Evolutionary conservation across 2,888 invertebrate species (phyloP).

Genomic region (Dolichopus griseipennis): DNA sequence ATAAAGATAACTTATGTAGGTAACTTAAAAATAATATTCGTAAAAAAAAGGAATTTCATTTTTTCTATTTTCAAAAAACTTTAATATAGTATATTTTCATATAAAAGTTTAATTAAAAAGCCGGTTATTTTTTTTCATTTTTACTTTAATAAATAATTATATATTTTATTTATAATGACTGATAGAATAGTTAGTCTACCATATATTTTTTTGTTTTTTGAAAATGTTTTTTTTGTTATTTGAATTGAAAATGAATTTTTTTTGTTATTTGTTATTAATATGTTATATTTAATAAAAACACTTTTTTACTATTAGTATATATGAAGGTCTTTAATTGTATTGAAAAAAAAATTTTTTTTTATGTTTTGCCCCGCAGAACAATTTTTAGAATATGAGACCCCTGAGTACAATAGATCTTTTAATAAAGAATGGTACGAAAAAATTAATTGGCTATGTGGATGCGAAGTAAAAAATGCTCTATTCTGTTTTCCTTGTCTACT

Average conservation of each 20-base stretch:
- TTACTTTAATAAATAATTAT: conserved; percentile 7
- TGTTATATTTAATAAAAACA: conserved; percentile 8
- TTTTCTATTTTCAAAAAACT: conserved; percentile 5
- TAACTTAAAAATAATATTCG: conserved; percentile 7
- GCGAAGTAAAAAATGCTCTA: too few species aligned
- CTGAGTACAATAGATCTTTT: not conserved
- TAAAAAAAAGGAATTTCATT: conserved; percentile 7
- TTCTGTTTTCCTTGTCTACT: too few species aligned
- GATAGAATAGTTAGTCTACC: conserved; percentile 7
- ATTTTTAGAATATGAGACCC: conserved; percentile 9
- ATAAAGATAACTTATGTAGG: too few species aligned
- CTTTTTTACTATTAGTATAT: conserved; percentile 7
- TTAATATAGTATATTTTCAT: conserved; percentile 8
- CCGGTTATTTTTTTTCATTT: not conserved
- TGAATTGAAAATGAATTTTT: not conserved
- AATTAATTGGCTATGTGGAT: too few species aligned
- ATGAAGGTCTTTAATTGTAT: conserved; percentile 7
- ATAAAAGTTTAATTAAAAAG: conserved; percentile 7
- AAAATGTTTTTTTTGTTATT: conserved; percentile 6
- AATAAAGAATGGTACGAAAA: too few species aligned
- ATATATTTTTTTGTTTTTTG: conserved; percentile 9
- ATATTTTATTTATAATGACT: not conserved
- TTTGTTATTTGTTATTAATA: conserved; percentile 8
- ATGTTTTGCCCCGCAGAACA: conserved; percentile 8
- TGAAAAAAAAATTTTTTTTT: not conserved